These are phyloP conservation scores for Berghia stephanieae DNA, from an alignment of 1,140 invertebrate species.

Conservation along the genomic window DNA sequence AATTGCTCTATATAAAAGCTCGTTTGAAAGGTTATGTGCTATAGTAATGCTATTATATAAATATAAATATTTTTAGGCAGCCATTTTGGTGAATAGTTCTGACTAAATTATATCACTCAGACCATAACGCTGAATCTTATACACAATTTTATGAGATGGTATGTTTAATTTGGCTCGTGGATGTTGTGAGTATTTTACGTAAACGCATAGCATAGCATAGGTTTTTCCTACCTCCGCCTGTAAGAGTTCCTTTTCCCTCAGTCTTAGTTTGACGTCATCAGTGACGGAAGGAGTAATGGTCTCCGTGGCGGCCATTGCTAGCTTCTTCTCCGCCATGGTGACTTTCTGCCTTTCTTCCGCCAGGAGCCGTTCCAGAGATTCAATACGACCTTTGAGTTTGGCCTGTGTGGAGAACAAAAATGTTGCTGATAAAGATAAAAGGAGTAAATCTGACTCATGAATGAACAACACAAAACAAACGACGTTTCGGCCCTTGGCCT, in stretches of 20 bases:
- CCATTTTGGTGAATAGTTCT: not conserved
- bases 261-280: slow-evolving; percentile 57
- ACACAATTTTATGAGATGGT: too few species aligned
- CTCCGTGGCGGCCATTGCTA: slow-evolving; percentile 46
- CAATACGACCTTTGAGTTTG: slow-evolving; percentile 59
- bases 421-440: not conserved
- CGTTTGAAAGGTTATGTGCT: too few species aligned
- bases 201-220: too few species aligned
- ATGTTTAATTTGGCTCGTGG: too few species aligned
- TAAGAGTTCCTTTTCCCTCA: slow-evolving; percentile 56
- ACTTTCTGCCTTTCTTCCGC: slow-evolving; percentile 62
- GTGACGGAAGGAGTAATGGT: slow-evolving; percentile 51
- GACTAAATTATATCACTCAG: too few species aligned
- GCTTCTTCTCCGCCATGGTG: slow-evolving; percentile 51
- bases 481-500: too few species aligned
- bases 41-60: not conserved
- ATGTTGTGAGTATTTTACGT: too few species aligned
- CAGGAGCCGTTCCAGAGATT: slow-evolving; percentile 58
- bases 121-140: too few species aligned
- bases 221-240: slow-evolving; percentile 54
- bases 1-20: too few species aligned
- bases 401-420: slow-evolving; percentile 36
- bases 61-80: not conserved
- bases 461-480: too few species aligned
- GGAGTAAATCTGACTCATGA: not conserved